Evolutionary conservation across 2,888 invertebrate species (phyloP).

Genomic region (Muschampia plurimacula): DNA sequence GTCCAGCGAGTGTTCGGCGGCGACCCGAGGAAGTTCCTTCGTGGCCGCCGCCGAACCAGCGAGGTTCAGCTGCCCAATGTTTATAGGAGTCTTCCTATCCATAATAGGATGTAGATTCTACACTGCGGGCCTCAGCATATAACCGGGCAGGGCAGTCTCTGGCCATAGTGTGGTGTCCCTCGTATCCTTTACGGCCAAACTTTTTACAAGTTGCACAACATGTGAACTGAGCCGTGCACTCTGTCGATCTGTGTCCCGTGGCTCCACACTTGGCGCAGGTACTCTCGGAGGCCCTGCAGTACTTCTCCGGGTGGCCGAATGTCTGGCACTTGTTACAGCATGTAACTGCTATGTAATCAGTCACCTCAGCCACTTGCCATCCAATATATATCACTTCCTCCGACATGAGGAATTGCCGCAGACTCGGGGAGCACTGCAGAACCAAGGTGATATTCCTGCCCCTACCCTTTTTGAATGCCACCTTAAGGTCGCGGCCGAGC

Average conservation of each 20-base stretch:
- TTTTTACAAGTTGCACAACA: too few relatives aligned
- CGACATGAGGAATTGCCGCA: background rate
- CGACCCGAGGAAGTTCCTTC: too few relatives aligned
- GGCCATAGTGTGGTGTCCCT: too few relatives aligned
- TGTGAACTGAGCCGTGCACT: too few relatives aligned
- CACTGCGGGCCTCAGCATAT: too few relatives aligned
- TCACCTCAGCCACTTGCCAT: background rate
- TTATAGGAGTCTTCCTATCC: too few relatives aligned
- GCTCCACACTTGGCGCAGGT: conserved; percentile 39
- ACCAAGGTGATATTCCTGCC: background rate
- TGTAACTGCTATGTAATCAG: background rate
- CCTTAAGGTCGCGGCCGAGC: background rate
- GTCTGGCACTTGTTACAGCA: conserved; percentile 40
- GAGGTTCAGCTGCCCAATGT: too few relatives aligned
- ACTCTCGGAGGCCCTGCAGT: conserved; percentile 24
- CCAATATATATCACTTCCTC: background rate
- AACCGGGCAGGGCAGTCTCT: too few relatives aligned
- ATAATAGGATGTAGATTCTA: too few relatives aligned
- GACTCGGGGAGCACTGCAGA: conserved; percentile 1
- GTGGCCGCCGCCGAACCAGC: too few relatives aligned
- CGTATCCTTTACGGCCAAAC: too few relatives aligned
- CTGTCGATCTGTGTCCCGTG: conserved; percentile 21
- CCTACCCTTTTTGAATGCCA: conserved; percentile 9
- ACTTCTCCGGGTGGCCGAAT: conserved; percentile 44
- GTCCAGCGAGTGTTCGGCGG: too few relatives aligned